Evolutionary conservation across 2,113 vertebrate species (phyloP).

Genomic region (Hypomesus transpacificus): DNA sequence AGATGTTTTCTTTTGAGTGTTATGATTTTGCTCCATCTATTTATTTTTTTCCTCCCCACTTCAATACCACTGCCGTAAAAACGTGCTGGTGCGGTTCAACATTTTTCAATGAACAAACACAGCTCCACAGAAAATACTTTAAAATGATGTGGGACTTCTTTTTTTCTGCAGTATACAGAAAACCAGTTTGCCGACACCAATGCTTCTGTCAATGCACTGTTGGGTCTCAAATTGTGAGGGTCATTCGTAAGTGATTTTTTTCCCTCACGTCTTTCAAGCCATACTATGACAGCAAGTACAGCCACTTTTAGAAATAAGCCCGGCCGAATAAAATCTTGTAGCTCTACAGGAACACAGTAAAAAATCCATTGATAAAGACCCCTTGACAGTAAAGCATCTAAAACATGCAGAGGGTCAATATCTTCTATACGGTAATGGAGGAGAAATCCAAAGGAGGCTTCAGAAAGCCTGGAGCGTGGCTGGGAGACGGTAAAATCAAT

Average conservation of each 20-base stretch:
- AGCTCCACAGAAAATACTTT: not conserved
- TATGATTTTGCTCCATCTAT: not conserved
- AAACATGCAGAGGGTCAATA: not conserved
- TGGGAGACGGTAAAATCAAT: constrained; percentile 30
- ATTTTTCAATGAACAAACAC: not conserved
- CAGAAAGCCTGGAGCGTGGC: constrained; percentile 4
- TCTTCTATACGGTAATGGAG: not conserved
- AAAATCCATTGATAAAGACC: not conserved
- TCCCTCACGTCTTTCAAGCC: not conserved
- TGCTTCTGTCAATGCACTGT: not conserved
- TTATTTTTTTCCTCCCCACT: not conserved
- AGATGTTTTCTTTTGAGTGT: not conserved
- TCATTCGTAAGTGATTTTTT: not conserved
- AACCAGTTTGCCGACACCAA: not conserved
- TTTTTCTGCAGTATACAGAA: not conserved
- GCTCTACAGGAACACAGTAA: not conserved
- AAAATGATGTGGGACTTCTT: not conserved
- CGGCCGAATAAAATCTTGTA: not conserved
- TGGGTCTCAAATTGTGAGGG: not conserved
- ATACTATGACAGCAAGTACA: not conserved
- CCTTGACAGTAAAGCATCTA: not conserved
- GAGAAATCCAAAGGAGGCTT: constrained; percentile 14
- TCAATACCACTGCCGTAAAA: not conserved
- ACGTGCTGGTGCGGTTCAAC: not conserved
- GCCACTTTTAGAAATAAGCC: not conserved